Evolutionary conservation across 2,113 vertebrate genomes (phyloP).

Genomic region (Apistogramma diplotaenia): DNA sequence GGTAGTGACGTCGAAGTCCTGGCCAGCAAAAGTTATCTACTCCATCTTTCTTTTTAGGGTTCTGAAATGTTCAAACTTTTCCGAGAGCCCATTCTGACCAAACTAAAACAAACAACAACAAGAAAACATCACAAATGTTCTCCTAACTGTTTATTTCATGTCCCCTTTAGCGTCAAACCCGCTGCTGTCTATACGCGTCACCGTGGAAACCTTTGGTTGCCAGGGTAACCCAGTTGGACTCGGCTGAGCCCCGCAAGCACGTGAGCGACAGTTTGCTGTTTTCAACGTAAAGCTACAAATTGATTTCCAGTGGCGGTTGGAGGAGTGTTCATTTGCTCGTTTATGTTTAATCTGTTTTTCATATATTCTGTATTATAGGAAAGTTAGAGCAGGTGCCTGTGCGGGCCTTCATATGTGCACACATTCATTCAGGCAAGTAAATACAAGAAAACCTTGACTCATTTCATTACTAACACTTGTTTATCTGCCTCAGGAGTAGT

Average conservation of each 20-base stretch:
- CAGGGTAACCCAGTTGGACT: background rate
- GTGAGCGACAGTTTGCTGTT: background rate
- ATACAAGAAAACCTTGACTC: background rate
- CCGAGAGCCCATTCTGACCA: background rate
- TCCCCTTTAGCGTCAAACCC: background rate
- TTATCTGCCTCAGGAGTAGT: background rate
- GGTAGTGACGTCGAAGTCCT: background rate
- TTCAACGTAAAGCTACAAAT: background rate
- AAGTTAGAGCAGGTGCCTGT: background rate
- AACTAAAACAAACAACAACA: background rate
- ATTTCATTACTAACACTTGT: background rate
- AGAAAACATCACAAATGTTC: background rate
- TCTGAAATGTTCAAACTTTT: background rate
- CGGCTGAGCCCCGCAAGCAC: background rate
- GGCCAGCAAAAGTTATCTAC: background rate
- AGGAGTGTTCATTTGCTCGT: background rate
- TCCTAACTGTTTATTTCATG: background rate
- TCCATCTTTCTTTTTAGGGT: background rate
- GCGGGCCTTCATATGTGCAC: background rate
- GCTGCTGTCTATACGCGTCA: background rate
- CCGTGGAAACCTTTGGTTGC: constrained; percentile 49
- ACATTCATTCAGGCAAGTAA: background rate
- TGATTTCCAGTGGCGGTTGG: background rate
- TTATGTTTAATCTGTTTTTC: background rate
- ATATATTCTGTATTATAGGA: background rate